Conservation (phyloP, 2,797 vertebrate genomes). For the Dermochelys coriacea region DNA sequence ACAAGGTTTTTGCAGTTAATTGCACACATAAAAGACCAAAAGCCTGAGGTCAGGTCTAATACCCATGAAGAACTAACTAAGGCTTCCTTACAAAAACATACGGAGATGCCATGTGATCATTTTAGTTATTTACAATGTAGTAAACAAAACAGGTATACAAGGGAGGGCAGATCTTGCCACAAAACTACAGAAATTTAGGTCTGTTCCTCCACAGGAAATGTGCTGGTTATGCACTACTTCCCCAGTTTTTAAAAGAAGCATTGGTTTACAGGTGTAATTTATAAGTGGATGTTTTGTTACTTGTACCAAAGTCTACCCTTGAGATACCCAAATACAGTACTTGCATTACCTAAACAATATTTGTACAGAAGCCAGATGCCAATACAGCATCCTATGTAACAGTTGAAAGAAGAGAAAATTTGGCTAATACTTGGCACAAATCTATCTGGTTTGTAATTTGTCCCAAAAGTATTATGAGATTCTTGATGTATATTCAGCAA, state of each 20-base stretch:
- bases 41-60: not conserved
- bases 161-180: not conserved
- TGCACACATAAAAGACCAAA: constrained; percentile 75
- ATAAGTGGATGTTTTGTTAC: not conserved
- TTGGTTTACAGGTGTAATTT: not conserved
- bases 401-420: fast-evolving
- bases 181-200: not conserved
- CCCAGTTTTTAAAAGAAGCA: not conserved
- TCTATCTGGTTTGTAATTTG: not conserved
- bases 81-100: constrained; percentile 36
- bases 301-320: not conserved
- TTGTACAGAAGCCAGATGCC: not conserved
- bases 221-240: not conserved
- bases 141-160: not conserved
- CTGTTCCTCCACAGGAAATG: fast-evolving
- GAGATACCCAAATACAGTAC: not conserved
- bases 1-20: constrained; percentile 74
- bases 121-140: not conserved
- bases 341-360: not conserved
- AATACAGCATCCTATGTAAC: not conserved
- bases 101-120: not conserved
- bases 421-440: not conserved
- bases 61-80: not conserved
- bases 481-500: not conserved
- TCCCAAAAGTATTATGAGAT: not conserved